These are phyloP conservation scores for Gonatopus flavifemur DNA, from an alignment of 1,140 invertebrate genomes.

Conservation along the genomic window DNA sequence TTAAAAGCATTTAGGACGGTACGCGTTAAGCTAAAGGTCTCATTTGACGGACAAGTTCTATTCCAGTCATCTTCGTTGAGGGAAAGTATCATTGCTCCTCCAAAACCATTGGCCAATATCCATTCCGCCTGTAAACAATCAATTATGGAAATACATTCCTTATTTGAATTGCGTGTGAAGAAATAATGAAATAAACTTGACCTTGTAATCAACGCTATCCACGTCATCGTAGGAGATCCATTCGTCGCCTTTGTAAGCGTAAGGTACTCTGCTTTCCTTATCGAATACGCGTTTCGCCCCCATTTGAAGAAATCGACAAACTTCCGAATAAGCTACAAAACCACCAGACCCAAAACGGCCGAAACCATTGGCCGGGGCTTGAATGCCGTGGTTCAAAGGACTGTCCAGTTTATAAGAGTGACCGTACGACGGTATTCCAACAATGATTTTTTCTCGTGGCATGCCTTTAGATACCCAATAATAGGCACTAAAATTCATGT, in stretches of 20 bases:
- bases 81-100: conserved; percentile 77
- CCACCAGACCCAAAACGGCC: conserved; percentile 69
- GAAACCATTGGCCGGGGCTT: conserved; percentile 70
- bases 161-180: too few relatives aligned
- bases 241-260: conserved; percentile 70
- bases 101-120: conserved; percentile 64
- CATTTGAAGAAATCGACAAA: conserved; percentile 68
- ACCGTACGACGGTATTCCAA: conserved; percentile 90
- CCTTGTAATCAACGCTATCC: conserved; percentile 74
- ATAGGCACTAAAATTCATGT: conserved; percentile 80
- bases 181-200: conserved; percentile 34
- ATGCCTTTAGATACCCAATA: conserved; percentile 82
- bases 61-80: conserved; percentile 73
- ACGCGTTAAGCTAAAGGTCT: conserved; percentile 46
- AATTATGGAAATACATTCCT: conserved; percentile 9
- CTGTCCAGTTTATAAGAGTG: conserved; percentile 76
- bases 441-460: conserved; percentile 78
- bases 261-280: conserved; percentile 73
- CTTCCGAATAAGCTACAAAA: conserved; percentile 69
- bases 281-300: conserved; percentile 64
- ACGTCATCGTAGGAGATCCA: conserved; percentile 90
- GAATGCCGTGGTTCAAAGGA: conserved; percentile 65
- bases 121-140: conserved; percentile 60
- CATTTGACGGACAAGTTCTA: conserved; percentile 44
- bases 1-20: conserved; percentile 19